Conservation (phyloP, 2,888 invertebrate species). For the Plagodis pulveraria region DNA sequence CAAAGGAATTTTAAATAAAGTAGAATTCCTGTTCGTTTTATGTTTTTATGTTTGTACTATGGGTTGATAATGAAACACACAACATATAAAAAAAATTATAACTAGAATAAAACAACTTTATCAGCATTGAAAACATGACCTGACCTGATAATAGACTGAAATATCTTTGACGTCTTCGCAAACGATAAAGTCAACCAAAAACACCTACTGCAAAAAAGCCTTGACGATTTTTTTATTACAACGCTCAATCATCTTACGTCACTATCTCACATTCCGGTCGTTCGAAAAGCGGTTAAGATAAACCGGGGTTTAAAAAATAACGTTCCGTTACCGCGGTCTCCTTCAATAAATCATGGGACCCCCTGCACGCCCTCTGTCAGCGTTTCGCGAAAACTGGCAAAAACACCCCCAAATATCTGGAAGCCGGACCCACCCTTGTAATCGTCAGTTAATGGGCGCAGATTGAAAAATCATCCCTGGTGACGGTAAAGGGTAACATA, state of each 20-base stretch:
- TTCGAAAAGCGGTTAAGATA: conserved; percentile 70
- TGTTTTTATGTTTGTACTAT: too few relatives aligned
- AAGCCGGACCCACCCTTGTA: conserved; percentile 73
- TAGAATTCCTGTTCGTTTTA: too few relatives aligned
- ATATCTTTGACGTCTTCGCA: neutral
- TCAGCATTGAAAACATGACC: too few relatives aligned
- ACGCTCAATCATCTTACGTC: conserved; percentile 28
- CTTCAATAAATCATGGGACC: conserved; percentile 73
- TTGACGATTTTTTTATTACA: conserved; percentile 13
- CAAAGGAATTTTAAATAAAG: too few relatives aligned
- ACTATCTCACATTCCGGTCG: conserved; percentile 40
- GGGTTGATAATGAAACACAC: too few relatives aligned
- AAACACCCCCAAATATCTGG: conserved; percentile 74
- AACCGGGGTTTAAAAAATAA: conserved; percentile 70
- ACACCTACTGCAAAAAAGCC: neutral
- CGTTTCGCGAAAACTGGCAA: conserved; percentile 56
- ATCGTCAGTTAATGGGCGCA: conserved; percentile 79
- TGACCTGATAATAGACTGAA: neutral
- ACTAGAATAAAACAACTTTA: too few relatives aligned
- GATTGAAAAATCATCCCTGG: conserved; percentile 80
- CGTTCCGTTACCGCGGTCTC: conserved; percentile 56
- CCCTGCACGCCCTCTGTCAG: conserved; percentile 57
- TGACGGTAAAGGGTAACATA: conserved; percentile 63
- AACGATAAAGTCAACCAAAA: neutral
- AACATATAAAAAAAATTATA: too few relatives aligned